Percentiles rank a stretch among this genome's conserved stretches.
phyloP scores from a whole-genome alignment of 2,888 invertebrate species.

The Polydesmus complanatus region DNA sequence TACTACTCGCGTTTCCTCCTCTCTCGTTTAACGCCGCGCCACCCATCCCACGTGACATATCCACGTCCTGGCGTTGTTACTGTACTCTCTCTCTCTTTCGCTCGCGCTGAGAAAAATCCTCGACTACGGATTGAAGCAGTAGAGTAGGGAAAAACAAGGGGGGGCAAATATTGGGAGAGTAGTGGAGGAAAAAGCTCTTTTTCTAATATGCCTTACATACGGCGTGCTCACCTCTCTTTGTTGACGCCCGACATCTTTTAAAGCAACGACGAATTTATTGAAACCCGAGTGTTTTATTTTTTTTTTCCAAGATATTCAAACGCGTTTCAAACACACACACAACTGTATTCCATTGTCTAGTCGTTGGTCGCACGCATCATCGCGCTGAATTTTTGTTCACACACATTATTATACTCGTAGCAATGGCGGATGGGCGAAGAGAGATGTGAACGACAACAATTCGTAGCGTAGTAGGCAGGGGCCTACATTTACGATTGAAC shows the following conservation, averaged over 20 bases:
- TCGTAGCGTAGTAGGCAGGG: neutral
- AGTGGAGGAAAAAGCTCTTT: slow-evolving; percentile 2
- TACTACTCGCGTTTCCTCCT: neutral
- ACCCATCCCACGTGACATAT: slow-evolving; percentile 12
- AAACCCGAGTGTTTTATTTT: too few relatives aligned
- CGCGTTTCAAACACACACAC: too few relatives aligned
- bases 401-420: too few relatives aligned
- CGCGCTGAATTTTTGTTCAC: neutral
- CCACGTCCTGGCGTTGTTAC: slow-evolving; percentile 14
- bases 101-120: too few relatives aligned
- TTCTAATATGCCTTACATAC: neutral
- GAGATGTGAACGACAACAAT: neutral
- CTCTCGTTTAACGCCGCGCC: neutral
- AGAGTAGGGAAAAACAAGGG: neutral
- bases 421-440: neutral
- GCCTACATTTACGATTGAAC: neutral
- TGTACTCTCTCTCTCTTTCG: too few relatives aligned
- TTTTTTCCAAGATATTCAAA: too few relatives aligned
- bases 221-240: neutral
- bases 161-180: neutral
- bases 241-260: neutral
- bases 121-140: too few relatives aligned
- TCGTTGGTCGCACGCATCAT: neutral
- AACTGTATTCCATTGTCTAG: neutral
- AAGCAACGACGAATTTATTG: neutral